Base-by-base conservation (phyloP, 2,113 vertebrate species). In the Microtus richardsoni region DNA sequence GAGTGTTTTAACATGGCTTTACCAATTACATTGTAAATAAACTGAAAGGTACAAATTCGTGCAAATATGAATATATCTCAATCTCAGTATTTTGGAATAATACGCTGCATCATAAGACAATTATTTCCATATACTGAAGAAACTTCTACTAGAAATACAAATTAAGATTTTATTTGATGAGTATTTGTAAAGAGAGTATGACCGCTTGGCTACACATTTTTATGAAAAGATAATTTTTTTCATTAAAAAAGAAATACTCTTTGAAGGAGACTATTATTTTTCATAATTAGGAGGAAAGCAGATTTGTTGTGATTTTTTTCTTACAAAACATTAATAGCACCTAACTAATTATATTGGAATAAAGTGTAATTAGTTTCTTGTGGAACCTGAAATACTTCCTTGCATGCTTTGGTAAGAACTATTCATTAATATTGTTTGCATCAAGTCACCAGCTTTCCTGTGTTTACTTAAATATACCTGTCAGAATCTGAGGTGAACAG, bases 291-390 rank as follows among this genome's bases (percentile, higher is more conserved):
- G 9, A 84, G 4, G 2, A 89, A 80, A 30, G 26, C 74, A 93
- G 91, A 30, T 91, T 73, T 21, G 60, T 93, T 54, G 70, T 87
- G 49, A 60, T 90, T 95, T 96, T 96, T 92, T 60, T 82, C 28
- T 77, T 88, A 22, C 54, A 95, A 60, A 97, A 86, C 74, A 93
- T 95, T 88, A 80, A 91, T 41, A 88, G 3, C 21, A 91, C 24
- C 26, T 93, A 93, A 13, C 8, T 91, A 92, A 82, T 84, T 93
- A 68, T 88, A 71, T 8, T 88, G 83, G 95, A 95, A 74, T 30
- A 44, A 41, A 84, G n/a, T 39, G 10, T 73, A 73, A 73, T 73
- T 73, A 73, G 70, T 73, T 73, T 39, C n/a, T 73, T 64, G 4
- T 64, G 4, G 39, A 83, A 64, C 21, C 41, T 95, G n/a, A 89